phyloP scores from a whole-genome alignment of 2,888 invertebrate genomes.

The Athalia rosae region DNA sequence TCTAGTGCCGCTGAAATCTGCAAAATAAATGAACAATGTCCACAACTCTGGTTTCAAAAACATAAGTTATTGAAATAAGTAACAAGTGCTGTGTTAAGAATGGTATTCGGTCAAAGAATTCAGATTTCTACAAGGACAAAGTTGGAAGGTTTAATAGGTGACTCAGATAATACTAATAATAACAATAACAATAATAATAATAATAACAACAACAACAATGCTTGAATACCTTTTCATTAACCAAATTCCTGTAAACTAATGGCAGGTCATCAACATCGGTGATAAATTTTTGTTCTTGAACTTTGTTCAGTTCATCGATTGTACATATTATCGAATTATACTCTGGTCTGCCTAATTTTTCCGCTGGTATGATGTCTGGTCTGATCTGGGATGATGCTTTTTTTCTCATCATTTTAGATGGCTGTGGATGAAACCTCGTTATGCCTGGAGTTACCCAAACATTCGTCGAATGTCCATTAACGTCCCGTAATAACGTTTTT shows the following conservation, averaged over 20 bases:
- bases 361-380: conserved; percentile 46
- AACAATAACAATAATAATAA: background rate
- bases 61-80: no score
- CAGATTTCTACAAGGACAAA: no score
- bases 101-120: no score
- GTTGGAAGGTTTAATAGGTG: no score
- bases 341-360: conserved; percentile 61
- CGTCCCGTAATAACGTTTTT: conserved; percentile 54
- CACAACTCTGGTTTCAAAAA: background rate
- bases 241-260: conserved; percentile 55
- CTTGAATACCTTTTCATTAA: conserved; percentile 67
- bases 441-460: conserved; percentile 56
- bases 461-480: conserved; percentile 50
- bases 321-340: conserved; percentile 67
- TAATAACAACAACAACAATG: no score
- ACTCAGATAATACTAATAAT: background rate
- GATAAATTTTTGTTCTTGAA: conserved; percentile 58
- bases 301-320: conserved; percentile 61
- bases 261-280: conserved; percentile 61
- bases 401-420: background rate
- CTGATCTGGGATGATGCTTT: conserved; percentile 35
- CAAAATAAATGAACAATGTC: conserved; percentile 17
- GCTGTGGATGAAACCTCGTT: conserved; percentile 6
- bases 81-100: no score
- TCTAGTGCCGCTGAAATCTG: conserved; percentile 65